Evolutionary conservation across 2,888 invertebrate genomes (phyloP).

Genomic region (Prosapia bicincta): DNA sequence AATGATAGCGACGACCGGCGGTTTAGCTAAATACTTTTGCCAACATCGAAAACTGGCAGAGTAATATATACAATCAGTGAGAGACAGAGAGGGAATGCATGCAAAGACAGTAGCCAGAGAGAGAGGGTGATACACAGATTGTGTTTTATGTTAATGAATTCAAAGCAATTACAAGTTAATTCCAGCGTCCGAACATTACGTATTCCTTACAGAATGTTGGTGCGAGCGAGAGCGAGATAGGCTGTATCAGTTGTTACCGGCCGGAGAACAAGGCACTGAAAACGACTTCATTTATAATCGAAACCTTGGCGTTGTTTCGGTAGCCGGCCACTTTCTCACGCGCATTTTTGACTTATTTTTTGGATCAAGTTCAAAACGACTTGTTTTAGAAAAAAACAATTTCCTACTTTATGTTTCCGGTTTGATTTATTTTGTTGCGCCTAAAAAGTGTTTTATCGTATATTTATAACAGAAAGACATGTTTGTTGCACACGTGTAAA

Average conservation of each 20-base stretch:
- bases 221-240: neutral
- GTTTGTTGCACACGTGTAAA: too few species aligned
- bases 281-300: neutral
- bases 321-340: neutral
- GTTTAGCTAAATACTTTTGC: neutral
- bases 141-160: slow-evolving; percentile 40
- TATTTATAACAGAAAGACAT: too few species aligned
- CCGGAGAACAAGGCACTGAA: neutral
- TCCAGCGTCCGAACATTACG: slow-evolving; percentile 34
- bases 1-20: neutral
- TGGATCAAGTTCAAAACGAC: neutral
- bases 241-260: neutral
- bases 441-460: too few species aligned
- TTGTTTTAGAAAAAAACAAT: neutral
- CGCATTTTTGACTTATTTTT: neutral
- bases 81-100: slow-evolving; percentile 10
- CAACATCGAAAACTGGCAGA: neutral
- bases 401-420: too few species aligned
- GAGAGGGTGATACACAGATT: slow-evolving; percentile 7
- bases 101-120: neutral
- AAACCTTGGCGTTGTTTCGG: neutral
- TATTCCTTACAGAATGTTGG: slow-evolving; percentile 21
- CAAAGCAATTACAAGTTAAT: slow-evolving; percentile 39
- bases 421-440: too few species aligned
- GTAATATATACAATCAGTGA: slow-evolving; percentile 8